These are phyloP conservation scores for Ctenochaetus hawaiiensis DNA, from an alignment of 2,797 vertebrate species.

Conservation along the genomic window DNA sequence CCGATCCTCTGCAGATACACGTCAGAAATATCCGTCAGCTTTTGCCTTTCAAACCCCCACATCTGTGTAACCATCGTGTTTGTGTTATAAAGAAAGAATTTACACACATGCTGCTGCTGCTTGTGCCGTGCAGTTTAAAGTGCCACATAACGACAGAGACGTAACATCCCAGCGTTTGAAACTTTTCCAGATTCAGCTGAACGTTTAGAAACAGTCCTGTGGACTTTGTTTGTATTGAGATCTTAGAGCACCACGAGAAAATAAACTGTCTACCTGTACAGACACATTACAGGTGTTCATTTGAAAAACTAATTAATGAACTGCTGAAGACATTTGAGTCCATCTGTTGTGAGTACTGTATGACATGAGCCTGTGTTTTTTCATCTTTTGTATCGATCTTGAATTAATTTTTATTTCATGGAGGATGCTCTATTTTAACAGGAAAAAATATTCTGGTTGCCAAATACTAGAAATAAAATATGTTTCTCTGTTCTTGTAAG, in stretches of 20 bases:
- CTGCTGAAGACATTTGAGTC: background rate
- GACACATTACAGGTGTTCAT: background rate
- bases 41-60: background rate
- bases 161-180: background rate
- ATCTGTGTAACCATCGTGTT: background rate
- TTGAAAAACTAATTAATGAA: background rate
- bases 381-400: constrained; percentile 38
- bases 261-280: background rate
- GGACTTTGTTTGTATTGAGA: constrained; percentile 20
- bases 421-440: constrained; percentile 63
- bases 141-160: background rate
- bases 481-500: constrained; percentile 28
- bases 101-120: constrained; percentile 19
- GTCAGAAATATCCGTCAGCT: background rate
- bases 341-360: background rate
- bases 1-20: background rate
- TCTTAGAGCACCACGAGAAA: background rate
- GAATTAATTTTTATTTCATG: constrained; percentile 35
- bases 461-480: constrained; percentile 33
- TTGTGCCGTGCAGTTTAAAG: constrained; percentile 11
- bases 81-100: background rate
- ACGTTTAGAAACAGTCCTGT: background rate
- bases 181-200: background rate
- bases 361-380: constrained; percentile 6
- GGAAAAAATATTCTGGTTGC: constrained; percentile 53